Base-by-base conservation (phyloP, 2,113 vertebrate species). In the Sciurus niger region DNA sequence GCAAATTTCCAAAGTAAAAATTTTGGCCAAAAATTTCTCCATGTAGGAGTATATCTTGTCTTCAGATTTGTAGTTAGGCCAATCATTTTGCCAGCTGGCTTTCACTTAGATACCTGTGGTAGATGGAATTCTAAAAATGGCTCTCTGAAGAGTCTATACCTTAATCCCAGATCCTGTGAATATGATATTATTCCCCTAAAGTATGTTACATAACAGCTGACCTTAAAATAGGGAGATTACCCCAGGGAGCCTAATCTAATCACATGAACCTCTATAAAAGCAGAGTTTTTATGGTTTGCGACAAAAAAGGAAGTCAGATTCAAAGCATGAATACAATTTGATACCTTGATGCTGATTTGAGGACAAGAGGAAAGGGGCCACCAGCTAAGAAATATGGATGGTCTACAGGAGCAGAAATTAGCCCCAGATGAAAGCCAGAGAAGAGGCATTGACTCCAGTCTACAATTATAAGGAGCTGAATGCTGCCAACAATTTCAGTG, bases 1-100 rank as follows among this genome's bases (percentile, higher is more conserved):
- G 3, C 60, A 92, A 92, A 82, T 83, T 95, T 78, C 74, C 65
- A 92, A 72, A 88, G 34, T 80, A 70, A 94, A 92, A 85, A 67
- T 68, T 85, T 68, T 1, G 6, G 9, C 16, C 51, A 37, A 70
- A 51, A 4, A 58, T 51, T 89, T 93, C 65, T 73, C 32, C 84
- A 43, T 83, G 46, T 55, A 82, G 40, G 17, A 32, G 17, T 84
- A 53, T 43, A 43, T 70, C 68, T 95, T 96, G 24, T 28, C 37
- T 88, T 95, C 79, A 86, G 80, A 86, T 37, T 65, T 92, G 68
- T 30, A 60, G 55, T 68, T 72, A 82, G 79, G 10, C 16, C 73
- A 82, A 55, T 70, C n/a, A 72, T 67, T 94, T 65, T 86, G 46
- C 70, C 93, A 95, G 93, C 20, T 51, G 60, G 60, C 43, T 89